These are phyloP conservation scores for Helarctos malayanus DNA, from an alignment of 2,797 vertebrate genomes.

Conservation along the genomic window DNA sequence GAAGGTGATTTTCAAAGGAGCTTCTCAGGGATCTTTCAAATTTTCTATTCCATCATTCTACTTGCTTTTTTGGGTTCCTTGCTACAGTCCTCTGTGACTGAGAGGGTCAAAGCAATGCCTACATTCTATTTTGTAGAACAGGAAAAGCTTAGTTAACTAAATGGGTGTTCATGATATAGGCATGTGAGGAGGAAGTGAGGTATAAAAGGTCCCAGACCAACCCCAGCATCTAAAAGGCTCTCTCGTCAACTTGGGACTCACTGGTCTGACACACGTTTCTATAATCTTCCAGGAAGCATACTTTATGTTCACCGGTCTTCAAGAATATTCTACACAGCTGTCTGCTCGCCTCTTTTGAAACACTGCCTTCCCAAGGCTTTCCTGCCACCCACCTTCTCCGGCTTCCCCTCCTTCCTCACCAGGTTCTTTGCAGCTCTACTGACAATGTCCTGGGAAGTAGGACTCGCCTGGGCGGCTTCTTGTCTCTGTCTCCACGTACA, in stretches of 20 bases:
- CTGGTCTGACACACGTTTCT: not conserved
- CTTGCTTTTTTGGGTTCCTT: not conserved
- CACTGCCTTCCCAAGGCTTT: not conserved
- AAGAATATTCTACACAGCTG: not conserved
- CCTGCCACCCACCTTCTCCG: not conserved
- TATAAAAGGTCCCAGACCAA: constrained; percentile 9
- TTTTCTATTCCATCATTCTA: not conserved
- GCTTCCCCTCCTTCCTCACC: not conserved
- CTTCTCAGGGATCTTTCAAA: not conserved
- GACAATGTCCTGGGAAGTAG: not conserved
- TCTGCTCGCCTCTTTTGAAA: not conserved
- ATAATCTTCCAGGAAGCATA: not conserved
- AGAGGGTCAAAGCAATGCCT: not conserved
- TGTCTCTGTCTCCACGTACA: not conserved
- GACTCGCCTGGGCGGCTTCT: not conserved
- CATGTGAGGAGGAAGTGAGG: not conserved
- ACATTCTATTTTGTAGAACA: not conserved
- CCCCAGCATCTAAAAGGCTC: not conserved
- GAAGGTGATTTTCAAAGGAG: not conserved
- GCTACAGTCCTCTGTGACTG: not conserved
- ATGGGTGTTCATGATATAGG: not conserved
- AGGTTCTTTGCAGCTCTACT: not conserved
- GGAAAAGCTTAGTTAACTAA: not conserved
- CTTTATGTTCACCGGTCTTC: not conserved
- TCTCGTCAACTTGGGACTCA: not conserved